A percentile compares a stretch with the other conserved stretches of the same genome.
phyloP scores from a whole-genome alignment of 2,888 invertebrate genomes.

The Gerosis bhagava region DNA sequence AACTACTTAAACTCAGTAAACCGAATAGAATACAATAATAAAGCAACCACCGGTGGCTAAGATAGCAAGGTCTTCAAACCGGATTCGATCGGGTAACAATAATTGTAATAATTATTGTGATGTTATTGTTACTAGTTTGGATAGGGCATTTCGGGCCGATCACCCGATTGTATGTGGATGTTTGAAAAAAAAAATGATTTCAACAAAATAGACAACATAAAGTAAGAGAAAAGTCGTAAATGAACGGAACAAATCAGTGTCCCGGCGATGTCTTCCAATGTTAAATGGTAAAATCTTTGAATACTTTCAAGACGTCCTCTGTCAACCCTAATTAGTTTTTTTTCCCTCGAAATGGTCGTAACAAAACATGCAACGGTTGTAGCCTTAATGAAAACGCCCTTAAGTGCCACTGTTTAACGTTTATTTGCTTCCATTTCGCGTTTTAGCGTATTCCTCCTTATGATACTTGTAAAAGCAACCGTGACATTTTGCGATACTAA shows the following conservation, averaged over 20 bases:
- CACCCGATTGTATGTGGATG: no score
- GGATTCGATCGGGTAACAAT: no score
- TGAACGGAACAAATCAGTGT: background rate
- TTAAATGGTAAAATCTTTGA: slow-evolving; percentile 40
- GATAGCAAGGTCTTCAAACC: no score
- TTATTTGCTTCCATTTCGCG: slow-evolving; percentile 72
- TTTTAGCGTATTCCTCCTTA: slow-evolving; percentile 56
- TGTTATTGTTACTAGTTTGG: no score
- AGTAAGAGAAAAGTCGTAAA: no score
- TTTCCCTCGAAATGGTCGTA: slow-evolving; percentile 57
- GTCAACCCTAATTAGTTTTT: slow-evolving; percentile 71
- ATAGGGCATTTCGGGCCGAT: no score
- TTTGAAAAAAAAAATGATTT: no score
- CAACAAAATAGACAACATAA: no score
- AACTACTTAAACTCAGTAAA: no score
- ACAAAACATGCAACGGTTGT: slow-evolving; percentile 71
- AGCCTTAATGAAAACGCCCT: slow-evolving; percentile 74
- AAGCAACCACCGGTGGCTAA: no score
- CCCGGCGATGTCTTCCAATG: slow-evolving; percentile 21
- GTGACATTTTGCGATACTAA: slow-evolving; percentile 1
- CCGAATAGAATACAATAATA: no score
- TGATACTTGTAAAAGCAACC: slow-evolving; percentile 48
- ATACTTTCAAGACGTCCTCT: slow-evolving; percentile 47
- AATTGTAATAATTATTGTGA: no score
- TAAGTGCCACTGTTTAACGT: slow-evolving; percentile 72